These are phyloP conservation scores for Lucilia sericata DNA, from an alignment of 1,140 invertebrate species.

Conservation along the genomic window DNA sequence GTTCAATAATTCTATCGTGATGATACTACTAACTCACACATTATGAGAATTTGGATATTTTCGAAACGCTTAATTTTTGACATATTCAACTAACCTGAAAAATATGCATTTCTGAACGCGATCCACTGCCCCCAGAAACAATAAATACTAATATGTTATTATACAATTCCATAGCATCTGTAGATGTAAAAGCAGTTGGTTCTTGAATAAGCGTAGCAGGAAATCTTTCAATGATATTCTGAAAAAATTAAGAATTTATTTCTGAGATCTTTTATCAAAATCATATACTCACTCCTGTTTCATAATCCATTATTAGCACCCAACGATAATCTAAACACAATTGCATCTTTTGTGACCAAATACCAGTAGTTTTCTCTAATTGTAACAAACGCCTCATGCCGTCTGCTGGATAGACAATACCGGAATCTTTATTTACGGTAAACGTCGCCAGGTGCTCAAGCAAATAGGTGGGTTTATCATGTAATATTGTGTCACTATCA, in stretches of 20 bases:
- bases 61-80: neutral
- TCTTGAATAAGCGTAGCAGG: constrained; percentile 91
- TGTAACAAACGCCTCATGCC: constrained; percentile 95
- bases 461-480: constrained; percentile 82
- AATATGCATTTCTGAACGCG: constrained; percentile 96
- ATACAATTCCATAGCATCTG: constrained; percentile 96
- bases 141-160: constrained; percentile 99
- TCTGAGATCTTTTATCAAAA: neutral
- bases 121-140: constrained; percentile 76
- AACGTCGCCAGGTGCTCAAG: constrained; percentile 99
- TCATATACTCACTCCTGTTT: constrained; percentile 84
- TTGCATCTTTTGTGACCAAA: constrained; percentile 99
- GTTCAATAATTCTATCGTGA: no score
- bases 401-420: constrained; percentile 89
- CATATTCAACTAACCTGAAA: constrained; percentile 77
- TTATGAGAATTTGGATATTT: no score
- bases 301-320: constrained; percentile 96
- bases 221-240: constrained; percentile 97
- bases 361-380: constrained; percentile 93
- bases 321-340: constrained; percentile 87
- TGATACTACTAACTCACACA: no score
- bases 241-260: constrained; percentile 51
- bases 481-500: constrained; percentile 44
- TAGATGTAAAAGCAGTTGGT: constrained; percentile 96
- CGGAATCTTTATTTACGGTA: constrained; percentile 89